These are phyloP conservation scores for Hylaeus anthracinus DNA, from an alignment of 1,140 invertebrate genomes.

Conservation along the genomic window DNA sequence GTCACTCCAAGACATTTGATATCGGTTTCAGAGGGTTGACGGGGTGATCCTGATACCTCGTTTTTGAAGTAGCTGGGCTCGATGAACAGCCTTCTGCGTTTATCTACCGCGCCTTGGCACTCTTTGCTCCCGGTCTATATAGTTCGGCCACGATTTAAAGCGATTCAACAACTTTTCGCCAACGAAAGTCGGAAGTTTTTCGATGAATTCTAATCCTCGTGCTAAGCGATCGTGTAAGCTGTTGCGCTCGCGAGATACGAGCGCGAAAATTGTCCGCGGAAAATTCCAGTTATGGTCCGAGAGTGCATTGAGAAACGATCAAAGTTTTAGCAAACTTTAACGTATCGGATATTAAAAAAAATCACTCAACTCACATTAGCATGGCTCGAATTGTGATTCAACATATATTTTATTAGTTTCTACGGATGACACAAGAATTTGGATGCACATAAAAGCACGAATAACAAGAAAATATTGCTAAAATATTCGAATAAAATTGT, in stretches of 20 bases:
- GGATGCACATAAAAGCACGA: too few relatives aligned
- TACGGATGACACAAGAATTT: too few relatives aligned
- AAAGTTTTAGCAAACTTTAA: neutral
- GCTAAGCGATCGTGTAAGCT: neutral
- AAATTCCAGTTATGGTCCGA: too few relatives aligned
- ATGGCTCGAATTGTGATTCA: too few relatives aligned
- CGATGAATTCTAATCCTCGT: neutral
- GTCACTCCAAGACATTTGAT: conserved; percentile 42
- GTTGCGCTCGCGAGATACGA: neutral
- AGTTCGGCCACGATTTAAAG: neutral
- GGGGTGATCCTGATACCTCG: conserved; percentile 19
- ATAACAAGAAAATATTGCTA: too few relatives aligned
- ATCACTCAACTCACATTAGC: too few relatives aligned
- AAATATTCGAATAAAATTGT: too few relatives aligned
- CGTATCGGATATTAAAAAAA: too few relatives aligned
- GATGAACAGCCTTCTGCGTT: conserved; percentile 11
- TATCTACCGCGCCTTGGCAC: conserved; percentile 5
- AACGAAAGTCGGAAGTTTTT: too few relatives aligned
- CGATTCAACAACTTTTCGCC: neutral
- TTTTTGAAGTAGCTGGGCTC: conserved; percentile 23
- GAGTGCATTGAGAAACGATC: neutral
- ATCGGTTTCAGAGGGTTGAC: conserved; percentile 31
- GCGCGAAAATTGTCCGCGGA: neutral
- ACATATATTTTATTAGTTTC: too few relatives aligned
- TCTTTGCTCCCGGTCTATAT: neutral